Conservation (phyloP, 1,140 invertebrate genomes). For the Aphis gossypii region DNA sequence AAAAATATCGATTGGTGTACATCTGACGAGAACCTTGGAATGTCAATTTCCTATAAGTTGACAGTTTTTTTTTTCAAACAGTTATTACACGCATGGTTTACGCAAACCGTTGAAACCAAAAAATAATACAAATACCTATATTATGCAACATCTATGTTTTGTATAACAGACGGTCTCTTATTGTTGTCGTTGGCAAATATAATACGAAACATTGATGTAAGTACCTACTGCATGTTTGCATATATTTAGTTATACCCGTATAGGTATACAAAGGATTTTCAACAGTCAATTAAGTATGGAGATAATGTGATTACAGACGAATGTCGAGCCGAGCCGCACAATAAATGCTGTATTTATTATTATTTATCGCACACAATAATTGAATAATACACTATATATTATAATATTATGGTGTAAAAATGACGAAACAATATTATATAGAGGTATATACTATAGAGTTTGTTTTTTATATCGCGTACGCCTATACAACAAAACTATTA, state of each 20-base stretch:
- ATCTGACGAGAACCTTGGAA: not conserved
- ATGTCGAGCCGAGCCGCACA: not conserved
- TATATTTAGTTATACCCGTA: not conserved
- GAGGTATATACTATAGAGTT: not conserved
- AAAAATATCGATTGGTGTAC: not conserved
- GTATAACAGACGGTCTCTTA: not conserved
- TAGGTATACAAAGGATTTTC: not conserved
- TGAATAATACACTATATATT: not conserved
- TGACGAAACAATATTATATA: too few relatives aligned
- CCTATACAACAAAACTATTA: not conserved
- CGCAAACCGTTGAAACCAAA: not conserved
- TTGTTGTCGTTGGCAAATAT: not conserved
- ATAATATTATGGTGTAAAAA: too few relatives aligned
- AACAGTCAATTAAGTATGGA: constrained; percentile 16
- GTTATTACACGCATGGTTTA: not conserved
- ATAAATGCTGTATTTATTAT: not conserved
- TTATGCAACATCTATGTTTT: constrained; percentile 1
- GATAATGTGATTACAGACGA: not conserved
- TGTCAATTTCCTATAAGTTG: not conserved
- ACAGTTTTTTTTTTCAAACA: not conserved
- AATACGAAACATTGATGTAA: not conserved
- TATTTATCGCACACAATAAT: not conserved
- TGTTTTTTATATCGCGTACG: not conserved
- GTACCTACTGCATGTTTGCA: not conserved
- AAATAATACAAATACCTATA: not conserved